These are phyloP conservation scores for Zosterops lateralis DNA, from an alignment of 2,113 vertebrate genomes.

Conservation along the genomic window DNA sequence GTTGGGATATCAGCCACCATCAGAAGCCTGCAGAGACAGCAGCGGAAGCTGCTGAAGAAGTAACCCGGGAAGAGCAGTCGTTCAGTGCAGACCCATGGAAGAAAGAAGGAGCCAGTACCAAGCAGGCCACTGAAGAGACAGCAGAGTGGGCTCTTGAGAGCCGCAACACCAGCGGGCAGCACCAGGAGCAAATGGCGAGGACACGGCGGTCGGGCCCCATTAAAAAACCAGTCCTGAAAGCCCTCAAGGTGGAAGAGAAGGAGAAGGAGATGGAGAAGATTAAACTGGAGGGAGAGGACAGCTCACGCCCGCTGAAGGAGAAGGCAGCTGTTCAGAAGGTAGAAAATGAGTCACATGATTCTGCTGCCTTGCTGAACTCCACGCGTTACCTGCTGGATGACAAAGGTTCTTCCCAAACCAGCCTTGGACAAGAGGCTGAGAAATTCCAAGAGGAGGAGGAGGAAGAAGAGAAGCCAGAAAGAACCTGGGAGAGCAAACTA, in stretches of 20 bases:
- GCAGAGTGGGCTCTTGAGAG: conserved; percentile 81
- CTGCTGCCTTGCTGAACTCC: conserved; percentile 67
- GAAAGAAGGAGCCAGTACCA: conserved; percentile 75
- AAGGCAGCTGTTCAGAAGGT: conserved; percentile 69
- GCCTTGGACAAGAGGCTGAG: conserved; percentile 62
- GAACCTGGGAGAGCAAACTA: conserved; percentile 77
- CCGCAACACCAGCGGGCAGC: conserved; percentile 71
- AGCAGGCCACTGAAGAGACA: conserved; percentile 67
- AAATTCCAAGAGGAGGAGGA: conserved; percentile 72
- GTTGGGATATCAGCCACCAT: conserved; percentile 72
- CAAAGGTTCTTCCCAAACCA: conserved; percentile 60
- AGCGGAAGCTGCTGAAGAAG: conserved; percentile 67
- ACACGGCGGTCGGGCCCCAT: conserved; percentile 90
- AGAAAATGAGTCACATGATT: conserved; percentile 77
- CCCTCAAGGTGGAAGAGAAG: conserved; percentile 96
- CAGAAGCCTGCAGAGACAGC: conserved; percentile 73
- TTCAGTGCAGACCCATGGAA: conserved; percentile 82
- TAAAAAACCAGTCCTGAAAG: conserved; percentile 96
- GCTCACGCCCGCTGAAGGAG: conserved; percentile 72
- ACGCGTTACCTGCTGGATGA: conserved; percentile 66
- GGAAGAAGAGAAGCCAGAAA: conserved; percentile 75
- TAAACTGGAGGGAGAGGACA: conserved; percentile 82
- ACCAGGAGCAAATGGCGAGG: conserved; percentile 81
- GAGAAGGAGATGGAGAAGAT: conserved; percentile 91
- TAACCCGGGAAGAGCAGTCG: conserved; percentile 72